Evolutionary conservation across 2,797 vertebrate species (phyloP), one percentile per base, ranked within the genome.

Genomic region (Perodicticus potto): DNA sequence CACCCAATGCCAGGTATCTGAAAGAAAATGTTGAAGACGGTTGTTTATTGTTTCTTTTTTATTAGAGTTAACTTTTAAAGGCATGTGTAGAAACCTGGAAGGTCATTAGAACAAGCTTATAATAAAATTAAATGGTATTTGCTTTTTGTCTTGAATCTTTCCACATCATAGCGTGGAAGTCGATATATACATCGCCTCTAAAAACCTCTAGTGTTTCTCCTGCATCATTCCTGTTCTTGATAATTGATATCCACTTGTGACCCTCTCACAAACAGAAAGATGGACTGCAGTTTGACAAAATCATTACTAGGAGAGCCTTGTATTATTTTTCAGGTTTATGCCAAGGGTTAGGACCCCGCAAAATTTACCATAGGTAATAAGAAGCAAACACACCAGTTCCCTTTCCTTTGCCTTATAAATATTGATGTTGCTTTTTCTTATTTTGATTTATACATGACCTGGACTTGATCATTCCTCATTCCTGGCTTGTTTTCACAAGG

Each of bases 1-100:
- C 59, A n/a, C 8, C n/a, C 0, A 12, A 17, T 3, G 61, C 7
- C 20, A 2, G 22, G n/a, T 20, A n/a, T 32, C 61, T 25, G 5
- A 49, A 40, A 20, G 49, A 13, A 59, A 20, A n/a, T 29, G 5
- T 74, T 45, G 16, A 88, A 55, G 32, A 7, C 0, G 57, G 73
- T 40, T 29, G 5, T 32, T 63, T 34, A 3, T 23, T 40, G 4
- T 43, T 63, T n/a, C 10, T 37, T 32, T 65, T 83, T 74, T 59
- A 27, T 84, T 37, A 23, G 25, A 59, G 20, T n/a, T 73, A 91
- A 74, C 22, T 84, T 90, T n/a, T 17, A 53, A 87, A 81, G 37
- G 7, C 9, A 76, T 11, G 20, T n/a, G 3, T 7, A 72, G 49
- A 16, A 27, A 14, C 13, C 16, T 20, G 27, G 6, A 40, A 45